These are phyloP conservation scores for Hippopotamyrus pictus DNA, from an alignment of 2,797 vertebrate species.

Conservation along the genomic window DNA sequence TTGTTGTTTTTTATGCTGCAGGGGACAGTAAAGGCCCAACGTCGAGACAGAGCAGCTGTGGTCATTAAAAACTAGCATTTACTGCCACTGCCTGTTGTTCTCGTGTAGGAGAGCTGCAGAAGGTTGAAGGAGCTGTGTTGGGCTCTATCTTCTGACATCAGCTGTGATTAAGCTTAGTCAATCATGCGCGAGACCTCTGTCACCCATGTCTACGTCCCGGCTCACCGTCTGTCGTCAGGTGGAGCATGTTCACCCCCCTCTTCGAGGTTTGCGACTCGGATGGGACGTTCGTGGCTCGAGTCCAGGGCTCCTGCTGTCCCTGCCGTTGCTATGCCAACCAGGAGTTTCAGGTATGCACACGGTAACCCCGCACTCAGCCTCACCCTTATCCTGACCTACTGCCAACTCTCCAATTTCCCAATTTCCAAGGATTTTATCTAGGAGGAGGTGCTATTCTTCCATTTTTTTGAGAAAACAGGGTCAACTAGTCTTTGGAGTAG, in stretches of 20 bases:
- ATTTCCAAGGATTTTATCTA: not conserved
- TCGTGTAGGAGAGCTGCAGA: not conserved
- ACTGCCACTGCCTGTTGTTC: not conserved
- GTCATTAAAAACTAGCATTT: not conserved
- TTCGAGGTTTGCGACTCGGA: constrained; percentile 49
- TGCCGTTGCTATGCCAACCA: constrained; percentile 61
- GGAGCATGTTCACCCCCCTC: constrained; percentile 65
- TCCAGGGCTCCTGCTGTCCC: constrained; percentile 58
- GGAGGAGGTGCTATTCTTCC: not conserved
- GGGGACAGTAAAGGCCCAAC: not conserved
- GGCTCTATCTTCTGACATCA: not conserved
- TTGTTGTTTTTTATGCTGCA: constrained; percentile 28
- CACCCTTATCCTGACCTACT: not conserved
- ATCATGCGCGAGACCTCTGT: not conserved
- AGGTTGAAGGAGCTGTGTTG: not conserved
- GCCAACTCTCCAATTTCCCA: not conserved
- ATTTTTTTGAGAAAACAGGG: not conserved
- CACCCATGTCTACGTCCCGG: not conserved
- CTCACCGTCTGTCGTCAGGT: constrained; percentile 43
- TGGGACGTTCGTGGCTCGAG: constrained; percentile 35
- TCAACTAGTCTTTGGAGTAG: not conserved
- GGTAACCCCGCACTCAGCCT: not conserved
- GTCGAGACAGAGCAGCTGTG: not conserved
- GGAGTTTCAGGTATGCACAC: constrained; percentile 59
- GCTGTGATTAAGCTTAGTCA: not conserved